Conservation (phyloP, 1,140 invertebrate species). For the Nilaparvata lugens region DNA sequence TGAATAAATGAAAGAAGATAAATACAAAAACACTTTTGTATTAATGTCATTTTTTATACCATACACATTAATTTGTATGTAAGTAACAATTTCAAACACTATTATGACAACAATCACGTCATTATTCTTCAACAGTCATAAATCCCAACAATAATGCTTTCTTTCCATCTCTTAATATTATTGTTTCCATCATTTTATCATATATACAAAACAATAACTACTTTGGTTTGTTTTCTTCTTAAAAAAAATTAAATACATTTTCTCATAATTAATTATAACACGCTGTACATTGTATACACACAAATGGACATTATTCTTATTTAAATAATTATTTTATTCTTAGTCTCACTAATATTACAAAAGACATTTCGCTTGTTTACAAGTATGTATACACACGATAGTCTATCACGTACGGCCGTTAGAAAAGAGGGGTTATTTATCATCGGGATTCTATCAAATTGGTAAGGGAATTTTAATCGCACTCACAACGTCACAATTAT, state of each 20-base stretch:
- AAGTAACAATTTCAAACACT: constrained; percentile 6
- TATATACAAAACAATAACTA: constrained; percentile 4
- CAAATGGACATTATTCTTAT: constrained; percentile 12
- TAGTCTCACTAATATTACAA: constrained; percentile 14
- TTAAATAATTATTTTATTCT: constrained; percentile 6
- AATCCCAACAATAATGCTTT: neutral
- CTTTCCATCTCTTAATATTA: neutral
- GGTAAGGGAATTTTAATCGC: neutral
- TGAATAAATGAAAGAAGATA: neutral
- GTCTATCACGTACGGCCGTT: neutral
- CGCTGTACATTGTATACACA: constrained; percentile 19
- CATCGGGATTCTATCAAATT: neutral
- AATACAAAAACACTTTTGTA: neutral
- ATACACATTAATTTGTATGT: constrained; percentile 2
- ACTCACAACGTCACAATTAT: neutral
- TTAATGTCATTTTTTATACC: constrained; percentile 2
- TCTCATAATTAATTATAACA: constrained; percentile 9
- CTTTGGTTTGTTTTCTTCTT: constrained; percentile 1
- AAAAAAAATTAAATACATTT: constrained; percentile 4
- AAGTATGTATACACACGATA: neutral
- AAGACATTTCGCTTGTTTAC: neutral
- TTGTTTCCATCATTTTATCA: neutral
- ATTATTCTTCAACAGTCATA: constrained; percentile 2
- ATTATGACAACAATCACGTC: constrained; percentile 1
- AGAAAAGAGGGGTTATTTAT: neutral